A percentile compares a stretch with the other conserved stretches of the same genome.
Conservation (phyloP, 92 coral and sea anemone species). For the Epizoanthus rinbou region DNA sequence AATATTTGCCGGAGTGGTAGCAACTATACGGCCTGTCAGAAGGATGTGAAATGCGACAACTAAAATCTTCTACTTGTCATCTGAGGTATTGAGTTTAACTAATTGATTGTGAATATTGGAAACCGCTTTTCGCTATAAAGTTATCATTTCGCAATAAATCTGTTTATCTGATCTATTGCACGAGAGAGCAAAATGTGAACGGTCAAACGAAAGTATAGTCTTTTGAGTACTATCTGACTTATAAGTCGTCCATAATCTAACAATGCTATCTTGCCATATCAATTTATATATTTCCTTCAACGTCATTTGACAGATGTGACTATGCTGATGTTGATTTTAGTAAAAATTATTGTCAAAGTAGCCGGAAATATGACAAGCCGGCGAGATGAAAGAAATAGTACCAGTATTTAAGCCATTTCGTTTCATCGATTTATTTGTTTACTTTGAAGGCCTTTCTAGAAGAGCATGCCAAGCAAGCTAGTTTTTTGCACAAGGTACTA, state of each 20-base stretch:
- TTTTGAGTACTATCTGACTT: constrained; percentile 18
- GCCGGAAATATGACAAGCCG: constrained; percentile 40
- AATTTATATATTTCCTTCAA: constrained; percentile 20
- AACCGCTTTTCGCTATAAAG: constrained; percentile 13
- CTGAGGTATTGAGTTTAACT: background rate
- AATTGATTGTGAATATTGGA: background rate
- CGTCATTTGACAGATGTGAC: constrained; percentile 22
- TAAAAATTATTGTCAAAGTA: constrained; percentile 5
- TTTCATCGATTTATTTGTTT: constrained; percentile 37
- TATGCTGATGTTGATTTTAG: constrained; percentile 28
- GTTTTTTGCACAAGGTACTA: constrained; percentile 16
- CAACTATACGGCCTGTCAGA: background rate
- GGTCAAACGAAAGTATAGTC: background rate
- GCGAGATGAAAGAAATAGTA: constrained; percentile 33
- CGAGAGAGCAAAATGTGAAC: constrained; percentile 1
- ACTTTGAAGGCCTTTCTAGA: constrained; percentile 21
- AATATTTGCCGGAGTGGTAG: constrained; percentile 7
- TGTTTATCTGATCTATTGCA: background rate
- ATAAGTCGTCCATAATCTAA: constrained; percentile 20
- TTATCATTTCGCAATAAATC: background rate
- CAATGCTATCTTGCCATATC: constrained; percentile 22
- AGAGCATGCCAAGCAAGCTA: background rate
- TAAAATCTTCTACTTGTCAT: no score
- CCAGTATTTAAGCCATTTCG: constrained; percentile 26
- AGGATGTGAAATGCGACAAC: constrained; percentile 11